These are phyloP conservation scores for Ectemnius continuus DNA, from an alignment of 2,888 invertebrate species.

Conservation along the genomic window DNA sequence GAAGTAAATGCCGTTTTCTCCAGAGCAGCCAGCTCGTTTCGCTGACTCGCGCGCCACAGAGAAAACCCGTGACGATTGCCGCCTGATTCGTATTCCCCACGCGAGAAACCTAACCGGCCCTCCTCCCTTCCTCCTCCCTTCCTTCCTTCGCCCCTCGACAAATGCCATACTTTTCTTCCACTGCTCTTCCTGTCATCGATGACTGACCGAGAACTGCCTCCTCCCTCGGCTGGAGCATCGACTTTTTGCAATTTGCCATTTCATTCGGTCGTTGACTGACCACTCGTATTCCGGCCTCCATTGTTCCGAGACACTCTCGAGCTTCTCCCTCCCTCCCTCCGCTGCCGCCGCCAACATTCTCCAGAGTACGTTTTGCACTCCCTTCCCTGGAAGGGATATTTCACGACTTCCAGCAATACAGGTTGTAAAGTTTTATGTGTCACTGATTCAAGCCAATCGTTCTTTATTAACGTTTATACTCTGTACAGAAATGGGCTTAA, in stretches of 20 bases:
- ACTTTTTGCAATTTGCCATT: conserved; percentile 1
- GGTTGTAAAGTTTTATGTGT: too few species aligned
- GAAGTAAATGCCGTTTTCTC: conserved; percentile 51
- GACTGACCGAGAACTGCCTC: background rate
- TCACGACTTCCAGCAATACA: too few species aligned
- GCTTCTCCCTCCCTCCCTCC: too few species aligned
- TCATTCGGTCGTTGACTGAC: conserved; percentile 5
- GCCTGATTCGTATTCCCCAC: conserved; percentile 41
- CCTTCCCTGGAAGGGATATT: too few species aligned
- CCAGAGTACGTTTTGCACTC: too few species aligned
- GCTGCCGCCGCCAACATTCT: too few species aligned
- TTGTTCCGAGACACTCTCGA: background rate
- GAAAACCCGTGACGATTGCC: conserved; percentile 3
- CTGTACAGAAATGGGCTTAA: too few species aligned
- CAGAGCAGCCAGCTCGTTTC: conserved; percentile 23
- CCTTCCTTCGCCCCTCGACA: conserved; percentile 11
- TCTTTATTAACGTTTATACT: too few species aligned
- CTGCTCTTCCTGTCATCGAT: too few species aligned
- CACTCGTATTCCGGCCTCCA: background rate
- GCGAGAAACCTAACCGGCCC: conserved; percentile 21
- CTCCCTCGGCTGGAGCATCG: background rate
- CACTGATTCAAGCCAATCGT: too few species aligned
- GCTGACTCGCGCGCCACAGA: conserved; percentile 11
- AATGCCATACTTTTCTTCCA: conserved; percentile 10
- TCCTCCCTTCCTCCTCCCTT: background rate